Evolutionary conservation across 1,140 invertebrate genomes (phyloP), one percentile per base, ranked within the genome.

Genomic region (Pissodes strobi): DNA sequence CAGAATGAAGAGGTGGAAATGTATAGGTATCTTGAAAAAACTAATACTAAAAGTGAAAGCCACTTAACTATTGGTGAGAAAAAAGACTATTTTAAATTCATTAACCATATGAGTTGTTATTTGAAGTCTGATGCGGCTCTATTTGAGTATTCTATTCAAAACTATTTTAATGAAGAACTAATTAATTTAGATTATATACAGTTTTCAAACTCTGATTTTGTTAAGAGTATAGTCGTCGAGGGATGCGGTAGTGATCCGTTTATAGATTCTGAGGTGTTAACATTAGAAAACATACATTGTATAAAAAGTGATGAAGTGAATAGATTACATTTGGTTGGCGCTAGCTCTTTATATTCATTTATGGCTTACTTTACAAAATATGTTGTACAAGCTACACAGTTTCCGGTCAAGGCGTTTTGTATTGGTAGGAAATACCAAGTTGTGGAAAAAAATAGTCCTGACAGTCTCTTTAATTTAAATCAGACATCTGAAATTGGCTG

Each of bases 141-240:
- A 10, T 88, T 88, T 76, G 88, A 90, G 79, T 73, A 86, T 4
- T 81, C 79, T n/a, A 71, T 83, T 27, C 76, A 85, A 39, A 80
- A 86, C 68, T 82, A 79, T 67, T 80, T 85, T 13, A 79, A 75
- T 51, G 69, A 82, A 4, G 69, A 78, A 48, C 73, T 87, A 0
- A 72, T 78, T 69, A 71, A 82, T 10, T 67, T 76, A 15, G 79
- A 80, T 18, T 86, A 81, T 69, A 76, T 73, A 0, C 81, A 82
- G 46, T 84, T 87, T 76, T 85, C 84, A 8, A 86, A 86, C 77
- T 75, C 87, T 5, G 88, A 90, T 76, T 89, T 90, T 76, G 76
- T 79, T 37, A 84, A 84, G 53, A 88, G 87, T 74, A 68, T 87
- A 1, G 73, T 90, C 15, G 78, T 89, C 5, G 88, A 91, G 78